Evolutionary conservation across 2,113 vertebrate species (phyloP), one percentile per base, ranked within the genome.

Genomic region (Empidonax alnorum): DNA sequence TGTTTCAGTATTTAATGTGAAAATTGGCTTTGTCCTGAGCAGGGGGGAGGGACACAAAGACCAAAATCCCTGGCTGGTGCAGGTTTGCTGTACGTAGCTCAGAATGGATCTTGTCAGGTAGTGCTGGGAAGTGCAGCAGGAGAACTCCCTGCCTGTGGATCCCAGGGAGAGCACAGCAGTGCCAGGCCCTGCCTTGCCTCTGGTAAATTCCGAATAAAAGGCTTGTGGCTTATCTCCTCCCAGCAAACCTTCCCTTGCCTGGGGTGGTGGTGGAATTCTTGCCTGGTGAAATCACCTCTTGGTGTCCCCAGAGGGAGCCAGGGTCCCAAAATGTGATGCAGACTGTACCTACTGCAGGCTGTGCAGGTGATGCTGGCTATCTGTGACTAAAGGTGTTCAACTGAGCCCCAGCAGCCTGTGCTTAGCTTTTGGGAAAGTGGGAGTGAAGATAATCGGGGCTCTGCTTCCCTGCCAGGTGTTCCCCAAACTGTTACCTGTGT

Each of bases 11-110:
- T 74, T 80, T 77, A 91, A 90, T 94, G 92, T 78, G 50, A 71
- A 95, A 93, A 93, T 33, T 71, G 82, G 80, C 86, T 96, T 93
- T 84, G 83, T 96, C 56, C 94, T 83, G 87, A 88, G 74, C 55
- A 3, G 17, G 12, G 3, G 28, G 66, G 78, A 85, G 77, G 73
- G 83, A 93, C 79, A 74, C 12, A 6, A 82, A 10, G 82, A 42
- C 67, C 63, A 52, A 49, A 66, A 76, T 62, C 73, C 85, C 53
- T 50, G 23, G n/a, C 76, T 73, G 91, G 75, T 37, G 6, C 22
- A 79, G 83, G 61, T 10, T 62, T 80, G 58, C 80, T 39, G 20
- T 30, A 61, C 23, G 10, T 89, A 84, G 59, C 66, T 71, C 78
- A 35, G 59, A 46, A 31, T 10, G 63, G 81, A 30, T 74, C 41